Evolutionary conservation across 2,888 invertebrate species (phyloP), one percentile per base, ranked within the genome.

Genomic region (Alloplasta piceator): DNA sequence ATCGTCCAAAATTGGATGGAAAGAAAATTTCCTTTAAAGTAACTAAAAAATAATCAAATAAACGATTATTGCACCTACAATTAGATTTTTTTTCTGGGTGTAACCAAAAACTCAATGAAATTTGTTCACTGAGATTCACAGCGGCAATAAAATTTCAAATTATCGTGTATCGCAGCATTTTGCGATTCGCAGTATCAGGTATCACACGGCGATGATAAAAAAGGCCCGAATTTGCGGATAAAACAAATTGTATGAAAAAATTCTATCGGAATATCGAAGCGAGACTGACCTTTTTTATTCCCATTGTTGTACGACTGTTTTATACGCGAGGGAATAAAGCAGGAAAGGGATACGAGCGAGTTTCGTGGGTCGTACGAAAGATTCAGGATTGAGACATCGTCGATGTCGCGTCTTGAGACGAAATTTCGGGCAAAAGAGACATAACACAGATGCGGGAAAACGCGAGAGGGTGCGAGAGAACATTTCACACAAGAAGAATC

Each of bases 41-140:
- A n/a, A n/a, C n/a, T n/a, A n/a, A n/a, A n/a, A n/a, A n/a, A n/a
- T n/a, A n/a, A n/a, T n/a, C n/a, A n/a, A n/a, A n/a, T n/a, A n/a
- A n/a, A n/a, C n/a, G n/a, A n/a, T n/a, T n/a, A n/a, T n/a, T n/a
- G n/a, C n/a, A n/a, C n/a, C n/a, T n/a, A n/a, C n/a, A n/a, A n/a
- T n/a, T n/a, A n/a, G n/a, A n/a, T n/a, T n/a, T n/a, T n/a, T n/a
- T n/a, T n/a, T n/a, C n/a, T n/a, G n/a, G n/a, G n/a, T n/a, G n/a
- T n/a, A 67, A 72, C 58, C 78, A 71, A 81, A 78, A 73, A 71
- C 61, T 81, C n/a, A 26, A 56, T 41, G 67, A 55, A 78, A 67
- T 78, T 72, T 72, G 55, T 60, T 78, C 66, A 52, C 36, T 39
- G 70, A n/a, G 58, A 75, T 80, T 55, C 63, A 26, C 63, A n/a